Evolutionary conservation across 2,113 vertebrate genomes (phyloP), one percentile per base, ranked within the genome.

Genomic region (Poecilia latipinna): DNA sequence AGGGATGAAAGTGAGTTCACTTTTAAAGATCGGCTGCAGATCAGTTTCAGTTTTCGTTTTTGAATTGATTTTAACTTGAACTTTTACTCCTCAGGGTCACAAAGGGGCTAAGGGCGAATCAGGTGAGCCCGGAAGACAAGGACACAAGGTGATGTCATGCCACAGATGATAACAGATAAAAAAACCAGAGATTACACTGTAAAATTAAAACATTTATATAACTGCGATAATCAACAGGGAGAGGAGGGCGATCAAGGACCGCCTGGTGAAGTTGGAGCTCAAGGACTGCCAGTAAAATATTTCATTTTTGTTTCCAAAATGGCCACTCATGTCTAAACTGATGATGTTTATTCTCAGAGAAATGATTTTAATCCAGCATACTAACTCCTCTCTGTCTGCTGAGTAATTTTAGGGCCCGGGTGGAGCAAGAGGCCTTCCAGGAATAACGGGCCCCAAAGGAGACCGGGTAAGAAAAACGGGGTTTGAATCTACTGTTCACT

Each of bases 51-150:
- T 32, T 4, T 3, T 17, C 7, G 10, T 37, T 68, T 10, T 32
- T 8, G 63, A 6, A 15, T 4, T 17, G 22, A 6, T 35, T 13
- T 48, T 22, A 61, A 67, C 32, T 32, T 24, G 42, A 31, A 74
- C 22, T 69, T 61, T 75, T 48, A 74, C 76, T 86, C 75, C 92
- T 13, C 61, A 99, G 98, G 97, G 98, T 11, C 96, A 98, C 86
- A 99, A 98, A 93, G 98, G 98, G 31, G 92, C 93, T 35, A 97
- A 96, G 92, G 98, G 98, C 79, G 97, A 99, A 90, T 94, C 95
- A 82, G 98, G 98, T 72, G 98, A 99, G 88, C 98, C 98, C 29
- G 98, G 98, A 94, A 96, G 95, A 92, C 97, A 99, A 95, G 97
- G 97, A 77, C 97, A 98, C 89, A 99, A 98, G 97, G 98, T 99